Base-by-base conservation (phyloP, 2,797 vertebrate genomes). In the Synanceia verrucosa region DNA sequence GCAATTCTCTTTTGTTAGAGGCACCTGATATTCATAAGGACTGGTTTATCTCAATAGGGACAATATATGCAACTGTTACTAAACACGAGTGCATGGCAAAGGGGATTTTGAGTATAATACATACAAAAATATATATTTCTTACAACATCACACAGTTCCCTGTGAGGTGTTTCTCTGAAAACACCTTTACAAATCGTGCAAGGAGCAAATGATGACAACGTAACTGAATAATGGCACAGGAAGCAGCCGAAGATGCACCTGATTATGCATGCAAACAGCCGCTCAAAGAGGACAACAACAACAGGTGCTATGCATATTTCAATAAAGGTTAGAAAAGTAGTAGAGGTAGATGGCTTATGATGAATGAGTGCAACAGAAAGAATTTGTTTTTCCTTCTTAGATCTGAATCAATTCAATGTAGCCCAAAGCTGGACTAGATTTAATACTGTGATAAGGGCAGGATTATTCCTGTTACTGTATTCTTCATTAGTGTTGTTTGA, bases 271-370 rank as follows among this genome's bases (percentile, higher is more conserved):
- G 36, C 68, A 37, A 58, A 70, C 60, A 36, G 51, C 65, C 51
- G 24, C 52, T 41, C 18, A 23, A 33, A 56, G 29, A 66, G 39
- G 44, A 61, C 16, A 18, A 65, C 5, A 29, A 59, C 18, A n/a
- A 37, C 21, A 29, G 29, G 5, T 36, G 41, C 50, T 28, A 26
- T 3, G 56, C 14, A 48, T 28, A 24, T 59, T 36, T 53, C 21
- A 26, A 57, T 8, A 26, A 29, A 28, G 37, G 23, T 37, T 53
- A 34, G 21, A 28, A 66, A 76, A 70, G 24, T 0, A 76, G 53
- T n/a, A n/a, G 85, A 89, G 85, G 87, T 84, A 87, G 85, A 78
- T 66, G 74, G 53, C 57, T 33, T 56, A 69, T 5, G 29, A 26
- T 14, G 52, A 52, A 41, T 12, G 39, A 52, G 11, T 39, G 23